A percentile compares a stretch with the other conserved stretches of the same genome.
phyloP scores from a whole-genome alignment of 2,888 invertebrate species.

The Nomada fabriciana region DNA sequence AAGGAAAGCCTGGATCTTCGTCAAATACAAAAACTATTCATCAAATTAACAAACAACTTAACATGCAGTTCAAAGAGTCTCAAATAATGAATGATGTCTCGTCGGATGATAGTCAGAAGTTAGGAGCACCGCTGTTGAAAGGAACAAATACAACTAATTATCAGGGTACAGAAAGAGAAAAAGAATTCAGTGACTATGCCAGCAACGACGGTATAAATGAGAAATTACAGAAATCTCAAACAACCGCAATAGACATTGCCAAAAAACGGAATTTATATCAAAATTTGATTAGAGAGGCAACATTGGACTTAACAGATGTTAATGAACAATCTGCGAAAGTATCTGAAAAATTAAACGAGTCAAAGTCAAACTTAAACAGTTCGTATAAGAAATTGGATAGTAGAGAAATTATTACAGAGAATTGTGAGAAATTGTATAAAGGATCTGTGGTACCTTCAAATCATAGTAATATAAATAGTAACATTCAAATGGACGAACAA shows the following conservation, averaged over 20 bases:
- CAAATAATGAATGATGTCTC: slow-evolving; percentile 50
- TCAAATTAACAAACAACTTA: slow-evolving; percentile 88
- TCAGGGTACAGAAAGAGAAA: slow-evolving; percentile 44
- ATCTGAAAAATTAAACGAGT: slow-evolving; percentile 6
- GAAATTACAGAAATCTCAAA: slow-evolving; percentile 37
- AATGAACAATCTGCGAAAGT: slow-evolving; percentile 21
- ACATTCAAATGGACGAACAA: slow-evolving; percentile 13
- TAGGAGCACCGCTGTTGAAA: slow-evolving; percentile 27
- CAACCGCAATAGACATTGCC: slow-evolving; percentile 65
- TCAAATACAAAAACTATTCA: slow-evolving; percentile 91
- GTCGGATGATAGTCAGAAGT: slow-evolving; percentile 67
- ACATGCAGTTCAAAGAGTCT: slow-evolving; percentile 26
- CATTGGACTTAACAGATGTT: slow-evolving; percentile 66
- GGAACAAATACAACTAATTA: background rate
- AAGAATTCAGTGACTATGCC: slow-evolving; percentile 37
- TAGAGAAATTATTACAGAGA: background rate
- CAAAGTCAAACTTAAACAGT: slow-evolving; percentile 30
- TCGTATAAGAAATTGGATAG: slow-evolving; percentile 2
- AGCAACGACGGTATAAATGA: slow-evolving; percentile 17
- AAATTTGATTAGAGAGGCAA: slow-evolving; percentile 79
- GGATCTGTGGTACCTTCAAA: slow-evolving; percentile 11
- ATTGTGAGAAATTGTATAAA: slow-evolving; percentile 10
- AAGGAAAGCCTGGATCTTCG: slow-evolving; percentile 69
- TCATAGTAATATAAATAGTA: slow-evolving; percentile 13
- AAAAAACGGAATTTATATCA: slow-evolving; percentile 79